Evolutionary conservation across 2,888 invertebrate genomes (phyloP), one percentile per base, ranked within the genome.

Genomic region (Pandemis cinnamomeana): DNA sequence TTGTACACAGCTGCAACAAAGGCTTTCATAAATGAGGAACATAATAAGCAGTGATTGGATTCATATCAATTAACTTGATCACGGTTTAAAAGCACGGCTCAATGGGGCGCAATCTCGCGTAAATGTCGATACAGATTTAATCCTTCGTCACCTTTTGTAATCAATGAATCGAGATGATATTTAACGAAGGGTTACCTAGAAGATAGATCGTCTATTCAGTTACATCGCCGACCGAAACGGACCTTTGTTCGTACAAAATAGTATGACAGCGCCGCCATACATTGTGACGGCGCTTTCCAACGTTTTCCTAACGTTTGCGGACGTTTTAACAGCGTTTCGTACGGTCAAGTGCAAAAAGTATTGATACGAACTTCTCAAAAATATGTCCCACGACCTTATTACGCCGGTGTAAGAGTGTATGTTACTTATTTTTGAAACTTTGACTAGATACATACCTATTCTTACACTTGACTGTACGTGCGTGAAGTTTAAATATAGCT

Each of bases 111-210:
- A 46, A 67, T 55, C 62, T 62, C 55, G 51, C 67, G 67, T 55
- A 46, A 66, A 72, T 46, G 68, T 60, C 68, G 63, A 72, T 63
- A 72, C 73, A 73, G 64, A 70, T 70, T 73, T 61, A 70, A 73
- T 70, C 73, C 73, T 66, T 69, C 68, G 36, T 73, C 73, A 64
- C 64, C 73, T 72, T 68, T 72, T 64, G 64, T 73, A 64, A 66
- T 60, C 73, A 69, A 70, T 73, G 64, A 70, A 60, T 64, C 64
- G 60, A 11, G 60, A 44, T 58, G 55, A 55, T 67, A n/a, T 51
- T 73, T 42, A 69, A 66, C 42, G 51, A 66, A 70, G 60, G 64
- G 58, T 60, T 55, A 6, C 58, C 58, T 27, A 10, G n/a, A 42
- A 63, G 15, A 69, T 7, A 15, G 42, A 71, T 61, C n/a, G 20